These are phyloP conservation scores for Tympanuchus pallidicinctus DNA, from an alignment of 2,113 vertebrate species.

Conservation along the genomic window DNA sequence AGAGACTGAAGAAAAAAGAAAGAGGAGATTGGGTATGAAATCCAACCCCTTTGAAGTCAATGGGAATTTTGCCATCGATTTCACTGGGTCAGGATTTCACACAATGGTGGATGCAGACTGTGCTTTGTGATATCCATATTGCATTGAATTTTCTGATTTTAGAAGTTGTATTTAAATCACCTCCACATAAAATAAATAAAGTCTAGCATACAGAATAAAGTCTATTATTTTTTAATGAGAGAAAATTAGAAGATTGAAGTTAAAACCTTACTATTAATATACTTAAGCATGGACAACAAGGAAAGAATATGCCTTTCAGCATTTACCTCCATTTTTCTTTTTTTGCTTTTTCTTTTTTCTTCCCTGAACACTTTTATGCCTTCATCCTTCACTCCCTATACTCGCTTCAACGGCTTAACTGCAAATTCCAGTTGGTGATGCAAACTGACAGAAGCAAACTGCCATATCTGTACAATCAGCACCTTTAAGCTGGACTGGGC, in stretches of 20 bases:
- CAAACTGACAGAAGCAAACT: not conserved
- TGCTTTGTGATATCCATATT: not conserved
- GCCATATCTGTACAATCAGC: not conserved
- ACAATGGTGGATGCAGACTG: not conserved
- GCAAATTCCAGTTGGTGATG: not conserved
- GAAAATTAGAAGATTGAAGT: not conserved
- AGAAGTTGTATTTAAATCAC: not conserved
- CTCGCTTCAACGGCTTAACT: not conserved
- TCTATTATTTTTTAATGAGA: not conserved
- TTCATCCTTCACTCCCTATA: not conserved
- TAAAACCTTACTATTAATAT: not conserved
- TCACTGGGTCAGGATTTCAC: constrained; percentile 18
- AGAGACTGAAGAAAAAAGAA: constrained; percentile 41
- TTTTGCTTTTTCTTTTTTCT: not conserved
- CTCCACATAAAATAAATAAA: not conserved
- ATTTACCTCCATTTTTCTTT: not conserved
- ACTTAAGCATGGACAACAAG: not conserved
- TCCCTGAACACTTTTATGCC: not conserved
- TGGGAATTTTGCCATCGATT: constrained; percentile 44
- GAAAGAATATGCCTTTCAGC: not conserved
- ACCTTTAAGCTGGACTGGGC: not conserved
- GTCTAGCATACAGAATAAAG: not conserved
- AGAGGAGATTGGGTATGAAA: constrained; percentile 52
- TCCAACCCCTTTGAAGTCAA: constrained; percentile 39
- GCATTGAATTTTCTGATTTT: not conserved